phyloP scores from a whole-genome alignment of 2,888 invertebrate genomes.

The Leptura quadrifasciata region DNA sequence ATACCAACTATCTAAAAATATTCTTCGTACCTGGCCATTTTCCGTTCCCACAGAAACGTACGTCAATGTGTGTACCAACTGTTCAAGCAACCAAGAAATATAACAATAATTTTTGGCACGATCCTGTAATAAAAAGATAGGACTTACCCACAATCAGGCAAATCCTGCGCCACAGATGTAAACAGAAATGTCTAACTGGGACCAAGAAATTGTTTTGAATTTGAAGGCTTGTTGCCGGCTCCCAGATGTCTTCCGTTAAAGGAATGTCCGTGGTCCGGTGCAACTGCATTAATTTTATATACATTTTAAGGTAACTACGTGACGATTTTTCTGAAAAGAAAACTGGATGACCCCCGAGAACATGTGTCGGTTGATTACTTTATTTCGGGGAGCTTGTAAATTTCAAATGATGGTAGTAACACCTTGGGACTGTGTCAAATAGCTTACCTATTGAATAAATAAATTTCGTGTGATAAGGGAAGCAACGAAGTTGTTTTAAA shows the following conservation, averaged over 20 bases:
- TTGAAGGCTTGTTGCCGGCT: not conserved
- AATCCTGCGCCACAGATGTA: slow-evolving; percentile 42
- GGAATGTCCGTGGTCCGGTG: slow-evolving; percentile 10
- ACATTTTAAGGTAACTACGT: slow-evolving; percentile 7
- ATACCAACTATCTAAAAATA: slow-evolving; percentile 35
- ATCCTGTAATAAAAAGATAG: slow-evolving; percentile 43
- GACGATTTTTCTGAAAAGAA: slow-evolving; percentile 15
- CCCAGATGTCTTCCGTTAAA: slow-evolving; percentile 28
- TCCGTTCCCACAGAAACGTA: slow-evolving; percentile 28
- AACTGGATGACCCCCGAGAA: slow-evolving; percentile 23
- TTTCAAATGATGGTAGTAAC: slow-evolving; percentile 11
- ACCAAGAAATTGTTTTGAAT: not conserved
- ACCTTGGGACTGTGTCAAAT: not conserved
- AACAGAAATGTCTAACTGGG: not conserved
- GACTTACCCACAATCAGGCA: slow-evolving; percentile 37
- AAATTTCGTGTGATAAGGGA: not conserved
- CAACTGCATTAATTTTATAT: slow-evolving; percentile 39
- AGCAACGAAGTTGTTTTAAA: not conserved
- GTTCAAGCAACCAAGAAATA: slow-evolving; percentile 17
- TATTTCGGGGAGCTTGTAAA: slow-evolving; percentile 5
- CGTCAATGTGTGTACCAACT: slow-evolving; percentile 36
- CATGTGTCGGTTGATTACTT: slow-evolving; percentile 18
- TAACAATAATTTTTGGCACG: slow-evolving; percentile 42
- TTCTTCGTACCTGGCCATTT: slow-evolving; percentile 38
- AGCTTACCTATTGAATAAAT: not conserved